Percentiles rank a stretch among this genome's conserved stretches.
Evolutionary conservation across 2,113 vertebrate genomes (phyloP).

Genomic region (Myanophis thanlyinensis): DNA sequence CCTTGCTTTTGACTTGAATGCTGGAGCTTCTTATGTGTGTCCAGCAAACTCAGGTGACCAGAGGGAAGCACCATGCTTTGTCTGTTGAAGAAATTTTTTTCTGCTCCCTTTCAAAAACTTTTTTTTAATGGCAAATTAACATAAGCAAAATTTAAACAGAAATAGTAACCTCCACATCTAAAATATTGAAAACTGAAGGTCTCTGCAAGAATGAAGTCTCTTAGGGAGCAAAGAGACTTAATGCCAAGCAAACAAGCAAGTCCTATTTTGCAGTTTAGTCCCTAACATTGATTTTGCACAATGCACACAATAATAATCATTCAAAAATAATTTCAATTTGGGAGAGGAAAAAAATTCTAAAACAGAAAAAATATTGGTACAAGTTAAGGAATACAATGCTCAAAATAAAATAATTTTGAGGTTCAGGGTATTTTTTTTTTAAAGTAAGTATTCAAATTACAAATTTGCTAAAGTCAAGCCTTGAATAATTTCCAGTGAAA

Average conservation of each 20-base stretch:
- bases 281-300: conserved; percentile 40
- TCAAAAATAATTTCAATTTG: conserved; percentile 38
- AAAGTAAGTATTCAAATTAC: background rate
- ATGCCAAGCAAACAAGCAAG: background rate
- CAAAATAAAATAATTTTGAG: conserved; percentile 44
- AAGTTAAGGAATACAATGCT: conserved; percentile 50
- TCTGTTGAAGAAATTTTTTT: background rate
- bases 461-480: background rate
- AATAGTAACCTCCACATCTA: background rate
- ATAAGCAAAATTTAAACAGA: background rate
- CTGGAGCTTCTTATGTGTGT: background rate
- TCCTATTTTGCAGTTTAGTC: conserved; percentile 38
- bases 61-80: background rate
- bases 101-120: background rate
- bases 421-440: conserved; percentile 23
- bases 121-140: background rate
- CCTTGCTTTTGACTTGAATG: background rate
- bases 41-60: background rate
- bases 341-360: conserved; percentile 17
- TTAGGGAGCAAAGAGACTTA: background rate
- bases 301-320: conserved; percentile 60
- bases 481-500: background rate
- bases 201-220: background rate
- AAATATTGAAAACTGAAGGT: background rate
- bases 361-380: conserved; percentile 23